Evolutionary conservation across 2,888 invertebrate species (phyloP), one percentile per base, ranked within the genome.

Genomic region (Cosmopolites sordidus): DNA sequence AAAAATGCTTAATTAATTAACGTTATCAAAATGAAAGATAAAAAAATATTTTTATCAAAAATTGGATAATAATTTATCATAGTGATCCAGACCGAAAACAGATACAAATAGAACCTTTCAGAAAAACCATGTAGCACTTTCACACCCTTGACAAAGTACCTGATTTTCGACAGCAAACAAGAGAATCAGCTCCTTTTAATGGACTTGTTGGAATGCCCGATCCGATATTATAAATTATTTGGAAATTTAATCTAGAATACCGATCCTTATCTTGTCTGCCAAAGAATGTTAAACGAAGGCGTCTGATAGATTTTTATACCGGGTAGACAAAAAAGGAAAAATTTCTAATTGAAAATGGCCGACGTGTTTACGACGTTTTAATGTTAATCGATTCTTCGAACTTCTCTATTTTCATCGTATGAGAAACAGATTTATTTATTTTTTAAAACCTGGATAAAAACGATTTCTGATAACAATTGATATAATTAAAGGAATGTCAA

Each of bases 271-370:
- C 61, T 59, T 22, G 54, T 40, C 45, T 42, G 43, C 50, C 47
- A 51, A 60, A 51, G 60, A 61, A 61, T 61, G 57, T 60, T 58
- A 61, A 60, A 60, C 57, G 58, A 53, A 45, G 56, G 53, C 43
- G 47, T 30, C 33, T 47, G 55, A 58, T 55, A 53, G 30, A 22
- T 39, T 27, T 38, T 53, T 42, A 37, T 54, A 48, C 43, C 48
- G 22, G 41, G 43, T 37, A 18, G 41, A 33, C 43, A 42, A 43
- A 43, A n/a, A 12, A 33, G n/a, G 33, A 48, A 40, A 40, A 40
- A 40, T 9, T 16, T 40, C 40, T 40, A 40, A 40, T 40, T 40
- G 17, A 40, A 40, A 40, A 8, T 40, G 17, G 8, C 22, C 22
- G 22, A 22, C 22, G 22, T 22, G 22, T 22, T 22, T 22, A 22